Percentiles rank a stretch among this genome's conserved stretches.
Conservation (phyloP, 2,113 vertebrate genomes). For the Psilopsiagon aurifrons region DNA sequence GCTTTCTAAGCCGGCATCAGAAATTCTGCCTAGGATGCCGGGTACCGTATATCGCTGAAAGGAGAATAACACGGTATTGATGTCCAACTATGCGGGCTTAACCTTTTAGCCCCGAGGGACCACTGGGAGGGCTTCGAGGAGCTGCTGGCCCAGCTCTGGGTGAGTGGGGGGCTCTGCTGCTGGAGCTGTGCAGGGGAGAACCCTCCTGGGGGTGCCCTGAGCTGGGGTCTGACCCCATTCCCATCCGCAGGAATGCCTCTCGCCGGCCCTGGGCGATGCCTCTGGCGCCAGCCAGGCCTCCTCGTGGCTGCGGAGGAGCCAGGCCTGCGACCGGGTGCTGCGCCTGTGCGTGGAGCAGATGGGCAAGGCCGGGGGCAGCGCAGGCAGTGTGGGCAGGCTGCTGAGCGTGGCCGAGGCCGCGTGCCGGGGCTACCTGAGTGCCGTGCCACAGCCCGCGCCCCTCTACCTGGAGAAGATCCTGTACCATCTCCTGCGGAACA, state of each 20-base stretch:
- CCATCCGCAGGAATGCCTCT: not conserved
- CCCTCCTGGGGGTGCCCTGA: no score
- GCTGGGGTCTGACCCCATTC: not conserved
- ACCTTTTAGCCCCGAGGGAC: accelerated
- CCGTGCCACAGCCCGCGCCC: constrained; percentile 16
- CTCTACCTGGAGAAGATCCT: constrained; percentile 92
- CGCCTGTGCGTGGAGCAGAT: constrained; percentile 85
- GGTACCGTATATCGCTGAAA: no score
- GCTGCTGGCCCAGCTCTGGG: not conserved
- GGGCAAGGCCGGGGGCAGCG: constrained; percentile 43
- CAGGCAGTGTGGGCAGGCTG: constrained; percentile 16
- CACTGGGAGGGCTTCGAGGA: no score
- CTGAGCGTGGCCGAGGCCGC: constrained; percentile 77
- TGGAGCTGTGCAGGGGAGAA: no score
- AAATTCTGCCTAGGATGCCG: no score
- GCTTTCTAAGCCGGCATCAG: no score
- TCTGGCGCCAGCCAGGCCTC: not conserved
- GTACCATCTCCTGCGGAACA: constrained; percentile 84
- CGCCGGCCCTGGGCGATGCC: accelerated
- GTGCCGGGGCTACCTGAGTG: constrained; percentile 73
- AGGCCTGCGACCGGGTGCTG: constrained; percentile 81
- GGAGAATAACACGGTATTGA: no score
- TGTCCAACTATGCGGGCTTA: no score
- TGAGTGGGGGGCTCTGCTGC: not conserved
- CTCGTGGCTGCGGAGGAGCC: constrained; percentile 57